Base-by-base conservation (phyloP, 2,113 vertebrate genomes). In the Halcyon malimbica region DNA sequence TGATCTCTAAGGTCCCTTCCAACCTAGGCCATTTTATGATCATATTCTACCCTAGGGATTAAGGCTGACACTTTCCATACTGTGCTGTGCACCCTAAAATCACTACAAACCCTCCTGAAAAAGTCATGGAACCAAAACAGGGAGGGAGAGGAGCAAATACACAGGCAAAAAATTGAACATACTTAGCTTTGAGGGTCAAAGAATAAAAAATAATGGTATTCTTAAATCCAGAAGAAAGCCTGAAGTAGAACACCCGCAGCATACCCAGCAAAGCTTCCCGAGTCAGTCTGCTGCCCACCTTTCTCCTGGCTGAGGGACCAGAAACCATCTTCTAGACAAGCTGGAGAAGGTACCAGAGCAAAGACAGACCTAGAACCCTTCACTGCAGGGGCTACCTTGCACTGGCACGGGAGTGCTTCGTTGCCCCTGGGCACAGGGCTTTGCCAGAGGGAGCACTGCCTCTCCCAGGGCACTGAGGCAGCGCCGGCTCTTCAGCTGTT, bases 401-500 rank as follows among this genome's bases (percentile, higher is more conserved):
- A 10, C 57, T 18, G 35, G 41, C 50, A 9, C 1, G 1, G 57
- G 16, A 35, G 10, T 20, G n/a, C 31, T 31, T 51, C 50, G 26
- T 51, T 51, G 50, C 50, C 50, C n/a, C 24, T 8, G 24, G 53
- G 10, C 60, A 56, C 0, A 2, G 26, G 35, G 44, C 35, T n/a
- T 41, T 39, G 73, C 59, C 1, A 1, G 41, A 24, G 14, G 12
- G 10, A 75, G n/a, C 10, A 2, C n/a, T 53, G 63, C 26, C 54
- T 75, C 62, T 56, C 31, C 26, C 17, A 28, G 51, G n/a, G n/a
- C 46, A 41, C 1, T 1, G 41, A 25, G 14, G 13, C 41, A 71
- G 50, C 31, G 8, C 15, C 1, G 1, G 23, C 42, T 59, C 17
- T 2, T 2, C 37, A 18, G 6, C 18, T 23, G 10, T 13, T 31